Conservation (phyloP, 1,140 invertebrate genomes). For the Lucilia sericata region DNA sequence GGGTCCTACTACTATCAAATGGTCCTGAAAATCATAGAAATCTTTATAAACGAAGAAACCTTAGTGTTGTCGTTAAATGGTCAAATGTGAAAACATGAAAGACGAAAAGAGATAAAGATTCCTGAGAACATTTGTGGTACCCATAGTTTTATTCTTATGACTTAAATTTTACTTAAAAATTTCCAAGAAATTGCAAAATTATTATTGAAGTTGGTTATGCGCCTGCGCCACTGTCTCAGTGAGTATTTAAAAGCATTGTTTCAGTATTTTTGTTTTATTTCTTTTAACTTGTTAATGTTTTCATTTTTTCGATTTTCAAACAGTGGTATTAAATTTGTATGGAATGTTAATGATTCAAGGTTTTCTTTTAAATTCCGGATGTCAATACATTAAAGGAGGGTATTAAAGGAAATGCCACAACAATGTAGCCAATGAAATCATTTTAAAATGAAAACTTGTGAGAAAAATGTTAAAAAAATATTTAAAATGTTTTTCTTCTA, state of each 20-base stretch:
- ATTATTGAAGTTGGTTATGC: slow-evolving; percentile 4
- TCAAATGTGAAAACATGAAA: not conserved
- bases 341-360: not conserved
- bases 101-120: not conserved
- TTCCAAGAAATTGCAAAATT: slow-evolving; percentile 30
- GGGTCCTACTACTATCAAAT: not conserved
- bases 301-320: not conserved
- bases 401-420: not conserved
- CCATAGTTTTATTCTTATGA: not conserved
- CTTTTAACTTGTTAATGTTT: not conserved
- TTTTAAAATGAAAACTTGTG: too few relatives aligned
- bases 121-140: not conserved
- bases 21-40: not conserved
- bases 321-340: not conserved
- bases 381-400: not conserved
- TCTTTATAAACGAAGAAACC: not conserved
- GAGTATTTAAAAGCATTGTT: not conserved
- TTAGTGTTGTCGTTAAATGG: not conserved
- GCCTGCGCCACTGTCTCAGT: slow-evolving; percentile 23
- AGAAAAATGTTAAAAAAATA: too few relatives aligned
- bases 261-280: not conserved
- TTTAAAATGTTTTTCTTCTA: too few relatives aligned
- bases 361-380: not conserved
- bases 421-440: too few relatives aligned
- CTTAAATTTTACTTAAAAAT: slow-evolving; percentile 21